Base-by-base conservation (phyloP, 2,888 invertebrate genomes). In the Cyclophora punctaria region DNA sequence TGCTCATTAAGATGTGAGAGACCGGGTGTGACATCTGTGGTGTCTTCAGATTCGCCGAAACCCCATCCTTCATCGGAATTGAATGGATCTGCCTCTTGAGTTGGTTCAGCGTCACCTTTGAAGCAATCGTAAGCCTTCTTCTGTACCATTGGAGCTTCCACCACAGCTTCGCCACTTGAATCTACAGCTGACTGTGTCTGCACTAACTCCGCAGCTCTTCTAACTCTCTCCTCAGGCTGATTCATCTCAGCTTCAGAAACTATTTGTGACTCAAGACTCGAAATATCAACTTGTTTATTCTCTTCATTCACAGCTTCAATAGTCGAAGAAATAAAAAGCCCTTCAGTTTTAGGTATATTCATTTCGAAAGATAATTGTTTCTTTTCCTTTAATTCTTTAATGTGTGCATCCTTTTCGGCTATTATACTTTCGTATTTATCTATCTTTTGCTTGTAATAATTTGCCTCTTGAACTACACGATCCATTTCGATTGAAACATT, bases 1-100 rank as follows among this genome's bases (percentile, higher is more conserved):
- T 90, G 87, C 48, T 91, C 89, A 64, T 91, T 89, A 35, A 92
- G 79, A 58, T 91, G 89, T 51, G 90, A 86, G 34, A 91, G 67
- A 54, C 86, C 89, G n/a, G 81, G 77, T 5, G 74, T 69, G 7
- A 76, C 59, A 20, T 76, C 77, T 67, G 66, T 60, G 67, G 75
- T 63, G 37, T 37, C 37, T 66, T 81, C 77, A 57, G 56, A 55
- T 45, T 77, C 80, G 42, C 78, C 87, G 55, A 90, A 75, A 2
- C 83, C 87, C 78, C 83, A 83, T 49, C 83, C 89, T 66, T 83
- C 84, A 50, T 89, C 86, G 4, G 82, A 81, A 69, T 78, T 85
- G 55, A 86, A 87, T 5, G 83, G 83, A 72, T 88, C 86, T 34
- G 56, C 71, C 53, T 62, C 55, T 41, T 54, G 46, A 33, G 56